Base-by-base conservation (phyloP, 2,113 vertebrate species). In the Vidua chalybeata region DNA sequence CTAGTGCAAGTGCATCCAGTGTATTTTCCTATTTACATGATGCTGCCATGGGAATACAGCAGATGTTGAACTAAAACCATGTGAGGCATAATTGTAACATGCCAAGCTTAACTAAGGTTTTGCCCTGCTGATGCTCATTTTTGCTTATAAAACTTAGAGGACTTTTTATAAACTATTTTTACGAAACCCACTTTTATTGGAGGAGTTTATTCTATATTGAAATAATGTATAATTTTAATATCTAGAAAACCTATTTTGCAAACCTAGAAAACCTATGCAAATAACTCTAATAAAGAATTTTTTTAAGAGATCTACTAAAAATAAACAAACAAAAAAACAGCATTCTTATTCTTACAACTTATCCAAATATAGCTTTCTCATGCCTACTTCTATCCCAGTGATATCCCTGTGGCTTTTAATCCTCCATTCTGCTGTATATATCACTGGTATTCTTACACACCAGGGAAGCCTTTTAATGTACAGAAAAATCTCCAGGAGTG, bases 401-500 rank as follows among this genome's bases (percentile, higher is more conserved):
- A 61, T 76, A 59, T 54, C 51, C 28, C 33, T 22, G 17, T 39
- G 68, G 49, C 21, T 79, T 91, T 96, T 89, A 94, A 54, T 85
- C 49, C 84, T 63, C 90, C 31, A 24, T 78, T 76, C 39, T 67
- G 3, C 21, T 63, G 14, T 77, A 23, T 84, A 59, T 39, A 64
- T 46, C 85, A 62, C 23, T 59, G 11, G 51, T 89, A 54, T 79
- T 45, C 88, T 79, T 74, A 76, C 20, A 52, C 46, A 89, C 56
- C 33, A 86, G 28, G 56, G 81, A 96, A 82, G 67, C 28, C 28
- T 83, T 90, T 87, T 72, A 93, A 79, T 41, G 19, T 89, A 78
- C 67, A 72, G 73, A 85, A 82, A 90, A 82, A 86, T 85, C 58
- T 95, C 55, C 66, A 89, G 66, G 77, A 96, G 59, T 30, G 49